phyloP scores from a whole-genome alignment of 1,140 invertebrate genomes.

The Acromyrmex charruanus region DNA sequence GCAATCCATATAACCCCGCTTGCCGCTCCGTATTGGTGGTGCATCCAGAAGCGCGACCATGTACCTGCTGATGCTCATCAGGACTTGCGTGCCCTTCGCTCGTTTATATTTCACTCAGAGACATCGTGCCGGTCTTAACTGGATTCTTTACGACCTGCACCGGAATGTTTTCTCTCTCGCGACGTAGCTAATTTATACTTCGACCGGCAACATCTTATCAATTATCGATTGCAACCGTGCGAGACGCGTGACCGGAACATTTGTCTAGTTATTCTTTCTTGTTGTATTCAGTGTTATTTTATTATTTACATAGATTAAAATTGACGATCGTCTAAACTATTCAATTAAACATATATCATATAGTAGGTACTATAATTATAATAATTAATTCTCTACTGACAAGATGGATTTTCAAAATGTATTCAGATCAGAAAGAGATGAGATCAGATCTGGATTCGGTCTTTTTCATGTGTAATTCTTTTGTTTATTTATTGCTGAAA shows the following conservation, averaged over 20 bases:
- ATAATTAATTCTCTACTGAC: neutral
- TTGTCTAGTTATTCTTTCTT: neutral
- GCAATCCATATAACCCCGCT: slow-evolving; percentile 60
- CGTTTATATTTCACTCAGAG: slow-evolving; percentile 41
- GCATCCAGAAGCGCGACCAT: slow-evolving; percentile 28
- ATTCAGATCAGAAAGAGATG: no score
- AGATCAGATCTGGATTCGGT: no score
- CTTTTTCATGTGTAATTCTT: no score
- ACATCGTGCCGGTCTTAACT: neutral
- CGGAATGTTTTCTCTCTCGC: slow-evolving; percentile 31
- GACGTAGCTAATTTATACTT: slow-evolving; percentile 10
- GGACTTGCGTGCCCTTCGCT: slow-evolving; percentile 14
- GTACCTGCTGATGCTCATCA: slow-evolving; percentile 63
- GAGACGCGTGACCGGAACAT: neutral
- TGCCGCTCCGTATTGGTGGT: slow-evolving; percentile 29
- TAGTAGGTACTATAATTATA: no score
- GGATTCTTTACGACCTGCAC: slow-evolving; percentile 36
- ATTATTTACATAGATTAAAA: neutral
- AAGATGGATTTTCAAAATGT: no score
- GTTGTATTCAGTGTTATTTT: neutral
- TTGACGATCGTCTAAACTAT: neutral
- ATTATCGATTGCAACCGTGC: slow-evolving; percentile 42
- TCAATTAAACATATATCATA: neutral
- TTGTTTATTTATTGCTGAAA: no score
- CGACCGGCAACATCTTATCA: slow-evolving; percentile 28